Evolutionary conservation across 2,797 vertebrate species (phyloP), one percentile per base, ranked within the genome.

Genomic region (Sebastes steindachneri): DNA sequence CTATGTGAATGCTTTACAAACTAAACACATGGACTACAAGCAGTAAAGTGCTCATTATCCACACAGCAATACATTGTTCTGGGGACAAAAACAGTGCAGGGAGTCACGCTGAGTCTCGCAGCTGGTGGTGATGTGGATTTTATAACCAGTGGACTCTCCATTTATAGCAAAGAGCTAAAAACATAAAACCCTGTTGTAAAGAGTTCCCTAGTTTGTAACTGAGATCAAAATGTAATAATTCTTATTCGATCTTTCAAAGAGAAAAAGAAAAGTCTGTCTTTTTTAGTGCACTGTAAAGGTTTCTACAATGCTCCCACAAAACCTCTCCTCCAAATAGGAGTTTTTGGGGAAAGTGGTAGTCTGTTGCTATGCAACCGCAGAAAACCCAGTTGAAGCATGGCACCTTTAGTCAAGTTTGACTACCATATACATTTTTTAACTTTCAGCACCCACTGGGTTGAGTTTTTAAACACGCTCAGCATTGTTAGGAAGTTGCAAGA

Each of bases 291-390:
- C 68, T 63, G 65, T 48, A 62, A 81, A 60, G 5, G 4, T 70
- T 82, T 85, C 51, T 41, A 59, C 37, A 68, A 58, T 62, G 35
- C 33, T 64, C 29, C 73, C 54, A 75, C 60, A 74, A 85, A 87
- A 80, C 37, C 51, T 76, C 29, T 79, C 62, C 53, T 80, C 57
- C 41, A 74, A 83, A 91, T 57, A 69, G 26, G 54, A 75, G 19
- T 81, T 75, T 31, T 83, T 58, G 71, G 62, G 65, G 57, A 75
- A 82, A 83, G 68, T 83, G 60, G 48, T 77, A 12, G 72, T 83
- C 72, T 86, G 88, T 93, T 92, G 90, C 90, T 82, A 92, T 78
- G 90, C 86, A 90, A 93, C 87, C 9, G 35, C 28, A 75, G 48
- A 85, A 83, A 86, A 81, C 21, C 29, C 69, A 77, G 29, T 11